Evolutionary conservation across 2,888 invertebrate genomes (phyloP).

Genomic region (Acleris holmiana): DNA sequence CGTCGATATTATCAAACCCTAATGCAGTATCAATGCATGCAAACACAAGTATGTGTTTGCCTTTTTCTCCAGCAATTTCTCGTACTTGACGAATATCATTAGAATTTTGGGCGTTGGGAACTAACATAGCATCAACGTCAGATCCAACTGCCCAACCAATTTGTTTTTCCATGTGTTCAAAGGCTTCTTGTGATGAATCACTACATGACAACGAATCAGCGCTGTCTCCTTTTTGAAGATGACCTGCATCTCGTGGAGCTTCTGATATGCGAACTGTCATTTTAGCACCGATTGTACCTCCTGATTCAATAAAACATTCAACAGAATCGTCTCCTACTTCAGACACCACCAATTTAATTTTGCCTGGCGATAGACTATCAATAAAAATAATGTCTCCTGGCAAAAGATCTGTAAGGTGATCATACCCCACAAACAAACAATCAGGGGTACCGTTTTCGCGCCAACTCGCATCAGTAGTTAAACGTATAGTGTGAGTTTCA

Average conservation of each 20-base stretch:
- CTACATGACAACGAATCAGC: conserved; percentile 63
- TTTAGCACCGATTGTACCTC: conserved; percentile 80
- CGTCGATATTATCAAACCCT: conserved; percentile 85
- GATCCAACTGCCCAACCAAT: conserved; percentile 72
- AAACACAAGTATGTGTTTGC: conserved; percentile 73
- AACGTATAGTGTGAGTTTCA: conserved; percentile 65
- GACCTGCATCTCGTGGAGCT: conserved; percentile 71
- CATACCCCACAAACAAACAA: conserved; percentile 82
- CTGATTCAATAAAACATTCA: conserved; percentile 79
- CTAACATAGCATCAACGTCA: conserved; percentile 73
- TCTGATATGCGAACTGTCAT: conserved; percentile 82
- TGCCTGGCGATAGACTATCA: conserved; percentile 69
- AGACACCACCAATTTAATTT: conserved; percentile 63
- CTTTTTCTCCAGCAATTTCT: conserved; percentile 64
- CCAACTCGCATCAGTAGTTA: conserved; percentile 82
- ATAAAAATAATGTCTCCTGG: conserved; percentile 78
- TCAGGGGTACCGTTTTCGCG: conserved; percentile 81
- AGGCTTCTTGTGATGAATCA: conserved; percentile 89
- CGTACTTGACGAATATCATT: conserved; percentile 63
- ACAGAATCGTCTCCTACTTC: conserved; percentile 75
- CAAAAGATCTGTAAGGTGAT: conserved; percentile 77
- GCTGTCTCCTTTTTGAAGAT: conserved; percentile 58
- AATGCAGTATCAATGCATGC: conserved; percentile 67
- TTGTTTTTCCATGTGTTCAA: conserved; percentile 85
- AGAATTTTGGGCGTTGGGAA: conserved; percentile 62